These are phyloP conservation scores for Epinephelus lanceolatus DNA, from an alignment of 2,113 vertebrate genomes.

Conservation along the genomic window DNA sequence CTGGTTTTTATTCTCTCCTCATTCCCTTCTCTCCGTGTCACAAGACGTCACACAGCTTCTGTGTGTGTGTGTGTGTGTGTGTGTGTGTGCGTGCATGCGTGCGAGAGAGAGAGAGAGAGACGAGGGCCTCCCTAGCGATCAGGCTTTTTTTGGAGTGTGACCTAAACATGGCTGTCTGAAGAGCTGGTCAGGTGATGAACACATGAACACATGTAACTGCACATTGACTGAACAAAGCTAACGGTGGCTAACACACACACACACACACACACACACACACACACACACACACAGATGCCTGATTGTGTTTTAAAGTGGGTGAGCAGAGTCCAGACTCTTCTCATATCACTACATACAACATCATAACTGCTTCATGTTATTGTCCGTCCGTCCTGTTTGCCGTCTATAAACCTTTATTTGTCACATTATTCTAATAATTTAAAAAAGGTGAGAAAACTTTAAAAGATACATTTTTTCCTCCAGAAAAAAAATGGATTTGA, in stretches of 20 bases:
- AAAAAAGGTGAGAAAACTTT: too few relatives aligned
- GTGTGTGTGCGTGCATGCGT: conserved; percentile 14
- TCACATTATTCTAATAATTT: too few relatives aligned
- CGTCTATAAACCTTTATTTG: too few relatives aligned
- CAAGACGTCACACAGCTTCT: conserved; percentile 86
- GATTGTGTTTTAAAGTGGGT: too few relatives aligned
- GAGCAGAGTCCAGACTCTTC: too few relatives aligned
- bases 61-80: conserved; percentile 85
- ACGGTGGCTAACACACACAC: neutral
- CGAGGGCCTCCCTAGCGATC: conserved; percentile 15
- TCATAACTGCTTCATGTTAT: too few relatives aligned
- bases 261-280: neutral
- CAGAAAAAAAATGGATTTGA: too few relatives aligned
- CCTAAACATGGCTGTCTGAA: conserved; percentile 26
- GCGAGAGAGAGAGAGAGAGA: neutral
- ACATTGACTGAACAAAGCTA: conserved; percentile 8
- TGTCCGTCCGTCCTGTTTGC: too few relatives aligned
- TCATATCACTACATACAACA: too few relatives aligned
- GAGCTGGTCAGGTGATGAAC: conserved; percentile 52
- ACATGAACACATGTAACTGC: conserved; percentile 51
- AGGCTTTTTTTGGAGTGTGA: conserved; percentile 38
- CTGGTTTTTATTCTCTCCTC: conserved; percentile 89
- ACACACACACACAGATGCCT: neutral
- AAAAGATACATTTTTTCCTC: too few relatives aligned
- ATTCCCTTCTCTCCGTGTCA: conserved; percentile 91